Conservation (phyloP, 2,797 vertebrate species). For the Acanthurus tractus region DNA sequence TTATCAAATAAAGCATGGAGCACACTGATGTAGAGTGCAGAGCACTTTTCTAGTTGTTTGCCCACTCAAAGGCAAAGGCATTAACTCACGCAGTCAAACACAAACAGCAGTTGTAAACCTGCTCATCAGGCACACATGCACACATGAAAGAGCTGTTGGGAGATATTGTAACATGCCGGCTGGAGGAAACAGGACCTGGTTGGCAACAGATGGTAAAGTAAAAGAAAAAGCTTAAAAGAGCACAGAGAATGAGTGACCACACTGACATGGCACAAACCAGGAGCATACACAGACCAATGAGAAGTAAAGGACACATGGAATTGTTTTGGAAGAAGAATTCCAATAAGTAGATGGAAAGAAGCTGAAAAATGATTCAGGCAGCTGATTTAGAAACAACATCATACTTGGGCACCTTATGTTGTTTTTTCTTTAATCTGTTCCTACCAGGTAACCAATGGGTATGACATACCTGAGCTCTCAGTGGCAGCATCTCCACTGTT, state of each 20-base stretch:
- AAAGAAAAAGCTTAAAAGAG: too few relatives aligned
- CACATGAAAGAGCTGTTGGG: too few relatives aligned
- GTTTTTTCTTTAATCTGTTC: slow-evolving; percentile 1
- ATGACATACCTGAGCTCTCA: slow-evolving; percentile 51
- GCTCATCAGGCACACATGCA: too few relatives aligned
- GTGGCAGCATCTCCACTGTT: background rate
- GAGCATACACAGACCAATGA: background rate
- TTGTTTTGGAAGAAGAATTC: background rate
- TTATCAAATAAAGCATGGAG: background rate
- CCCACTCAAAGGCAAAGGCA: too few relatives aligned
- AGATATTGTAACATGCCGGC: too few relatives aligned
- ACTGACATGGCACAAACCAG: background rate
- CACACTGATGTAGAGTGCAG: too few relatives aligned
- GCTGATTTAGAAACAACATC: background rate
- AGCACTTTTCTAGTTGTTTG: too few relatives aligned
- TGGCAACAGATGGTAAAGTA: too few relatives aligned
- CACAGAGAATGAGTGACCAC: background rate
- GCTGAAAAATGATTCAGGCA: background rate
- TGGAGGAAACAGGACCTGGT: too few relatives aligned
- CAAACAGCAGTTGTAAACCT: too few relatives aligned
- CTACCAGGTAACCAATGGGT: background rate
- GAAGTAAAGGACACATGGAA: background rate
- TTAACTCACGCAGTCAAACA: too few relatives aligned
- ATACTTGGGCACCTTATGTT: background rate
- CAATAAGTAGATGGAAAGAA: too few relatives aligned